phyloP scores from a whole-genome alignment of 2,797 vertebrate genomes.

The Arctocebus calabarensis region DNA sequence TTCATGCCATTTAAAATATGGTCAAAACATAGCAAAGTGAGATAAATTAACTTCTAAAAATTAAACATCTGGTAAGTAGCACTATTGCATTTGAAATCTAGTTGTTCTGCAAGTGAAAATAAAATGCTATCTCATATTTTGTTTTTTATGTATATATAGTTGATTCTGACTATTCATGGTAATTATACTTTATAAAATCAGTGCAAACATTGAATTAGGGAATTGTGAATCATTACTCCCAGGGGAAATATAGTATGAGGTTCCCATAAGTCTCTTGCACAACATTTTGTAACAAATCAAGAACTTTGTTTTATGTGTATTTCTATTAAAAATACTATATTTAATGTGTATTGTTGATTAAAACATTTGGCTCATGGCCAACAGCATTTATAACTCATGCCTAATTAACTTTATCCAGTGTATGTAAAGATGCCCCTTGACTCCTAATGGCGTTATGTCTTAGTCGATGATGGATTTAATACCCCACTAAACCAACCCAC shows the following conservation, averaged over 20 bases:
- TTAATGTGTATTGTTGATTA: background rate
- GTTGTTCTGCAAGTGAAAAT: background rate
- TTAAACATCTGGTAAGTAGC: background rate
- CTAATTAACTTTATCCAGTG: background rate
- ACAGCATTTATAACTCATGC: background rate
- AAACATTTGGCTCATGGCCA: background rate
- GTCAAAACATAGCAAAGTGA: background rate
- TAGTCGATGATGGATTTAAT: background rate
- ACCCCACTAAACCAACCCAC: background rate
- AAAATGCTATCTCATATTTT: background rate
- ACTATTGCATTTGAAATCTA: conserved; percentile 4
- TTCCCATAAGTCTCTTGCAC: background rate
- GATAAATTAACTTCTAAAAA: background rate
- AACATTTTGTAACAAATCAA: background rate
- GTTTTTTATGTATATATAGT: background rate
- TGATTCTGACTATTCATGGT: background rate
- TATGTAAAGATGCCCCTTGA: background rate
- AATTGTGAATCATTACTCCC: background rate
- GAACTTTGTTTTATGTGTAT: background rate
- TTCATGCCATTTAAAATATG: background rate
- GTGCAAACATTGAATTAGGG: background rate
- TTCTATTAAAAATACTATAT: background rate
- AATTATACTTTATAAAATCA: background rate
- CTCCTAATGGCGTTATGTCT: background rate
- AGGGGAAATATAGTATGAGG: background rate